These are phyloP conservation scores for Acyrthosiphon pisum DNA, from an alignment of 1,140 invertebrate species.

Conservation along the genomic window DNA sequence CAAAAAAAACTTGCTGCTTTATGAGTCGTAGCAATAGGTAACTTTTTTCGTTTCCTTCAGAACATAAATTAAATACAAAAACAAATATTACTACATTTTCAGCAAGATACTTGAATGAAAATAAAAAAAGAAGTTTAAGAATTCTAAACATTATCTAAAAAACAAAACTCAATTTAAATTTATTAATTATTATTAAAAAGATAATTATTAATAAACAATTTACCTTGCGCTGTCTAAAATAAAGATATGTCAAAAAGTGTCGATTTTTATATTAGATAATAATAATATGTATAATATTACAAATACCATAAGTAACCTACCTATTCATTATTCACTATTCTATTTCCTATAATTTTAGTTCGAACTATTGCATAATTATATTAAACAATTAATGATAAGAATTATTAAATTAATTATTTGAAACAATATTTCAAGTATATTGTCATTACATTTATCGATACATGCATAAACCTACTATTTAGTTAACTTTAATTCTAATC, in stretches of 20 bases:
- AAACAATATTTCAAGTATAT: neutral
- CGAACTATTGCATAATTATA: neutral
- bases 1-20: neutral
- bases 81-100: neutral
- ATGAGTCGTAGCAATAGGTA: neutral
- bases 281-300: no score
- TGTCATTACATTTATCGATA: neutral
- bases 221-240: neutral
- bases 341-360: neutral
- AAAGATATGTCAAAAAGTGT: neutral
- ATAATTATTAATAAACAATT: neutral
- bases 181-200: neutral
- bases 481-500: no score
- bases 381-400: neutral
- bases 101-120: neutral
- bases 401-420: neutral
- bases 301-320: no score
- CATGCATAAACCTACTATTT: no score
- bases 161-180: neutral
- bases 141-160: neutral
- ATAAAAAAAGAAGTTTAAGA: neutral
- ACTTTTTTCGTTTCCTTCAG: neutral
- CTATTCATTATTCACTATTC: neutral
- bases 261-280: neutral
- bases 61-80: conserved; percentile 9